Base-by-base conservation (phyloP, 2,113 vertebrate genomes). In the Oryzias melastigma region DNA sequence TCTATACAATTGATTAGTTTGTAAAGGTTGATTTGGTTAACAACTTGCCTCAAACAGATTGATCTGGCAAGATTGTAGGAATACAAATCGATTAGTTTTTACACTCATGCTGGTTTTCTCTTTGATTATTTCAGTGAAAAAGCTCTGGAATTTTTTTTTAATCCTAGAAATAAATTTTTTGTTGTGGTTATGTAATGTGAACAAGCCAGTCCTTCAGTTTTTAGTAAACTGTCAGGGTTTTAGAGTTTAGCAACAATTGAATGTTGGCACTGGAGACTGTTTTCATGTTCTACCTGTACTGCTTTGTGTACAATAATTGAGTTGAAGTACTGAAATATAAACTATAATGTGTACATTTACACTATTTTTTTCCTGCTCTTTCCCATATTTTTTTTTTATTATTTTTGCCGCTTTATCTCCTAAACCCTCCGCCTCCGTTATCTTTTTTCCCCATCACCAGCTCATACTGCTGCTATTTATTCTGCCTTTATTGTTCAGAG, bases 141-240 rank as follows among this genome's bases (percentile, higher is more conserved):
- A 58, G 69, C 42, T 0, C 48, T 51, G 62, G 78, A 68, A 64
- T 22, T 22, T 22, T 22, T 22, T 22, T 22, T 41, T 14, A 27
- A 49, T 73, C 73, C 73, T 78, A 69, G 76, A 63, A 80, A 80
- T 73, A 71, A 29, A 61, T 58, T 70, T 64, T 81, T 81, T 68
- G 70, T 52, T 77, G 80, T 60, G 54, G 63, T 58, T 63, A 12
- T 58, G 18, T 5, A 45, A 53, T 68, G 59, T 70, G 72, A 65
- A 65, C 20, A 75, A 60, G 64, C 59, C 63, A 42, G 45, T 73
- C 64, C 61, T 74, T 76, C 60, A 52, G 63, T 66, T 76, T 53
- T 62, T 54, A 25, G 58, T 20, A 27, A 48, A 42, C 45, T 58
- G 44, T 45, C 41, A 2, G 6, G 22, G 57, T 68, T 42, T 15